phyloP scores from a whole-genome alignment of 2,113 vertebrate genomes.

The Actenoides lindsayi region DNA sequence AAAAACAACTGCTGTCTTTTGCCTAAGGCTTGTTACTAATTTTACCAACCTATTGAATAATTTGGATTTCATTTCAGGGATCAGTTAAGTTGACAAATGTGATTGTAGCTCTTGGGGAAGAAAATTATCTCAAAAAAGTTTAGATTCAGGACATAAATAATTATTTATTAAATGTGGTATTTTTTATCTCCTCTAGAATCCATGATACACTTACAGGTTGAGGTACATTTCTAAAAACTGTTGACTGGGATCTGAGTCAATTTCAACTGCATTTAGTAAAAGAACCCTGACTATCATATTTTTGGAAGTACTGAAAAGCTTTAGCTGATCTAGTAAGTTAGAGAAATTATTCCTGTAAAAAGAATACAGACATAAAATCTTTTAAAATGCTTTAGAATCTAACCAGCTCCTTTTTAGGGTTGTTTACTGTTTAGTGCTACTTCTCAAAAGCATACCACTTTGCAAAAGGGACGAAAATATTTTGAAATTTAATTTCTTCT shows the following conservation, averaged over 20 bases:
- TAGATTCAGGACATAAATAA: too few relatives aligned
- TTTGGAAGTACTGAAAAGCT: not conserved
- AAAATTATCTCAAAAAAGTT: too few relatives aligned
- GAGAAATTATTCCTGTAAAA: not conserved
- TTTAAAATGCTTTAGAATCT: not conserved
- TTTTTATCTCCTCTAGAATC: not conserved
- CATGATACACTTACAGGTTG: not conserved
- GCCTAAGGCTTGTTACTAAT: too few relatives aligned
- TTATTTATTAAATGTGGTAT: too few relatives aligned
- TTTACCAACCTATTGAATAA: too few relatives aligned
- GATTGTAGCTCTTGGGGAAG: too few relatives aligned
- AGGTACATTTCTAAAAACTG: not conserved
- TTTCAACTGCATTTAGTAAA: not conserved
- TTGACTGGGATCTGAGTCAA: not conserved
- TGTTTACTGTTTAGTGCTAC: not conserved
- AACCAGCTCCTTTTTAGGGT: rapidly evolving
- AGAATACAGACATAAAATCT: not conserved
- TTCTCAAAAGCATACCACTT: not conserved
- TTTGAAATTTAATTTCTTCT: not conserved
- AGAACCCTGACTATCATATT: not conserved
- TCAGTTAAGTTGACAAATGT: too few relatives aligned
- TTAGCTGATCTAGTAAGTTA: not conserved
- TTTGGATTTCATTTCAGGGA: too few relatives aligned
- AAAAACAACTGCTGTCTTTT: too few relatives aligned
- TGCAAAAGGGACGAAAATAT: not conserved